Evolutionary conservation across 2,797 vertebrate species (phyloP).

Genomic region (Triplophysa yarkandensis): DNA sequence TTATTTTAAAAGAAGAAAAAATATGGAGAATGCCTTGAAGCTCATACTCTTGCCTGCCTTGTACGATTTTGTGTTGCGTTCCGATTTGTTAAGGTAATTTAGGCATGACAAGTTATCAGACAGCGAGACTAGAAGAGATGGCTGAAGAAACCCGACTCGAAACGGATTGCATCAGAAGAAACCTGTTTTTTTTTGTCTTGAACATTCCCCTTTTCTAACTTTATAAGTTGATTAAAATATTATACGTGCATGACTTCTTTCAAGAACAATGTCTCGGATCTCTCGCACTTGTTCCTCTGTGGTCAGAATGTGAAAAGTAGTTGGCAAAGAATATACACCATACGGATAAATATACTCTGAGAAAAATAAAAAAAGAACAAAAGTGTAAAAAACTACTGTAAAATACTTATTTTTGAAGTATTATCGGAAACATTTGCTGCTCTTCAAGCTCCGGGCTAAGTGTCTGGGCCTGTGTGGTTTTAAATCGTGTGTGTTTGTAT

Average conservation of each 20-base stretch:
- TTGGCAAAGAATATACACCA: constrained; percentile 77
- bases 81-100: constrained; percentile 75
- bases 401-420: constrained; percentile 81
- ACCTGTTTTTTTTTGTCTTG: constrained; percentile 67
- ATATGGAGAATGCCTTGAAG: constrained; percentile 74
- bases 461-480: constrained; percentile 64
- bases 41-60: constrained; percentile 78
- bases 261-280: constrained; percentile 70
- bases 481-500: constrained; percentile 40
- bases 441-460: constrained; percentile 63
- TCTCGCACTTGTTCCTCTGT: constrained; percentile 79
- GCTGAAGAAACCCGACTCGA: constrained; percentile 57
- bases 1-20: constrained; percentile 62
- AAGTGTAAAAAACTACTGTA: constrained; percentile 75
- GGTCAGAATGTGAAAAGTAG: constrained; percentile 82
- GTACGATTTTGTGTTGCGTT: constrained; percentile 77
- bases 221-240: constrained; percentile 74
- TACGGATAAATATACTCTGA: constrained; percentile 77
- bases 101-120: constrained; percentile 75
- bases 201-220: constrained; percentile 79
- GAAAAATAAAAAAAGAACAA: constrained; percentile 76
- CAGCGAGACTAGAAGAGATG: constrained; percentile 60
- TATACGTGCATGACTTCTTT: constrained; percentile 80
- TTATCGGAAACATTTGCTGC: constrained; percentile 74
- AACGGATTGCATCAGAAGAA: constrained; percentile 54